A percentile compares a stretch with the other conserved stretches of the same genome.
Conservation (phyloP, 2,888 invertebrate species). For the Drosophila fungiperda region DNA sequence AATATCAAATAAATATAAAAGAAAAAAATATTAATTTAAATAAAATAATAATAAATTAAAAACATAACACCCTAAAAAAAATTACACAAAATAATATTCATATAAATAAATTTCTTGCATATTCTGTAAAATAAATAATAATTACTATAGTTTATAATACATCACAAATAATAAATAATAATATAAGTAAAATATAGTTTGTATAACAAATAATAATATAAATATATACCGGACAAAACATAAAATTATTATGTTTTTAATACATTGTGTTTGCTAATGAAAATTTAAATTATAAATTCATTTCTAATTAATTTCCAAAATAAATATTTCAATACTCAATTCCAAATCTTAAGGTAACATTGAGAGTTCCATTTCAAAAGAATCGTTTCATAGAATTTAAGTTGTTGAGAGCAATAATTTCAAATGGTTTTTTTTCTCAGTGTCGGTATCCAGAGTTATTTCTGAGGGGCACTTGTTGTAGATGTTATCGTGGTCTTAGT, state of each 20-base stretch:
- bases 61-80: too few relatives aligned
- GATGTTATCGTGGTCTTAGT: slow-evolving; percentile 46
- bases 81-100: too few relatives aligned
- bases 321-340: too few relatives aligned
- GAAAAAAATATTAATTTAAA: too few relatives aligned
- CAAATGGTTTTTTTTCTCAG: neutral
- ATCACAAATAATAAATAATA: neutral
- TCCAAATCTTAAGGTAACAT: too few relatives aligned
- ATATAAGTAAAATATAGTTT: neutral
- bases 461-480: slow-evolving; percentile 57
- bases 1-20: too few relatives aligned
- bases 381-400: neutral
- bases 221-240: too few relatives aligned
- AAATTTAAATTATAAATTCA: neutral
- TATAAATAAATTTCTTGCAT: neutral
- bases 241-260: neutral
- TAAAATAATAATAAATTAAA: too few relatives aligned
- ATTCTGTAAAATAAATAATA: neutral
- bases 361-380: too few relatives aligned
- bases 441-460: neutral
- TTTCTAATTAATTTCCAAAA: neutral
- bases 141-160: neutral
- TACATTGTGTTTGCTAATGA: neutral
- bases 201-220: neutral
- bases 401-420: neutral